Conservation (phyloP, 2,113 vertebrate genomes). For the Danionella cerebrum region DNA sequence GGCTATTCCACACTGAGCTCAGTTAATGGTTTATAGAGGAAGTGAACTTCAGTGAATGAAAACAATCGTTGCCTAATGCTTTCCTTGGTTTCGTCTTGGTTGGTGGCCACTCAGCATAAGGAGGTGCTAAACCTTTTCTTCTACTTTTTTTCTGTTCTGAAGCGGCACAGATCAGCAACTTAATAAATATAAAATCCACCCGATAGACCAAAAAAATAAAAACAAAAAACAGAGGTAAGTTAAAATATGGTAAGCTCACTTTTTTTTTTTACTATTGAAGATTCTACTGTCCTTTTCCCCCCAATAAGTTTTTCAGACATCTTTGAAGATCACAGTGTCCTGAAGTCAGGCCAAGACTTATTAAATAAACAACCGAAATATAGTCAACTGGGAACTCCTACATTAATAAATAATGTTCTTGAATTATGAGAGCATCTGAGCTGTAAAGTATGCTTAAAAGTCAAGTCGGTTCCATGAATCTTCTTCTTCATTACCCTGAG, state of each 20-base stretch:
- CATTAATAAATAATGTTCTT: conserved; percentile 13
- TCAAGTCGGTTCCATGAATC: conserved; percentile 20
- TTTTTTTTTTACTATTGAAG: background rate
- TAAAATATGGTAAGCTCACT: background rate
- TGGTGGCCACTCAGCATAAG: background rate
- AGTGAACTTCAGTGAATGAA: conserved; percentile 26
- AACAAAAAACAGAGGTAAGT: too few species aligned
- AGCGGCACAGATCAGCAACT: background rate
- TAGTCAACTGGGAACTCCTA: background rate
- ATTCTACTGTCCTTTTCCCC: background rate
- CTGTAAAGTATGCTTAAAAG: conserved; percentile 32
- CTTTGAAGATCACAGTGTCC: background rate
- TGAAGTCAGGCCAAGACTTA: background rate
- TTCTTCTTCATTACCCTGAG: conserved; percentile 25
- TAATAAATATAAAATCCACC: background rate
- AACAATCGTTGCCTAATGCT: conserved; percentile 21
- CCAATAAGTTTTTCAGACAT: background rate
- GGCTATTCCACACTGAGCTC: conserved; percentile 19
- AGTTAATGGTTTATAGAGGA: conserved; percentile 19
- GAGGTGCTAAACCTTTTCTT: conserved; percentile 6
- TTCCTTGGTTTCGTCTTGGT: conserved; percentile 26
- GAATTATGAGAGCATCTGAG: conserved; percentile 22
- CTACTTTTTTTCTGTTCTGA: background rate
- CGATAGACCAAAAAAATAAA: too few species aligned
- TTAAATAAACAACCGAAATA: conserved; percentile 16